Base-by-base conservation (phyloP, 2,113 vertebrate genomes). In the Grus americana region DNA sequence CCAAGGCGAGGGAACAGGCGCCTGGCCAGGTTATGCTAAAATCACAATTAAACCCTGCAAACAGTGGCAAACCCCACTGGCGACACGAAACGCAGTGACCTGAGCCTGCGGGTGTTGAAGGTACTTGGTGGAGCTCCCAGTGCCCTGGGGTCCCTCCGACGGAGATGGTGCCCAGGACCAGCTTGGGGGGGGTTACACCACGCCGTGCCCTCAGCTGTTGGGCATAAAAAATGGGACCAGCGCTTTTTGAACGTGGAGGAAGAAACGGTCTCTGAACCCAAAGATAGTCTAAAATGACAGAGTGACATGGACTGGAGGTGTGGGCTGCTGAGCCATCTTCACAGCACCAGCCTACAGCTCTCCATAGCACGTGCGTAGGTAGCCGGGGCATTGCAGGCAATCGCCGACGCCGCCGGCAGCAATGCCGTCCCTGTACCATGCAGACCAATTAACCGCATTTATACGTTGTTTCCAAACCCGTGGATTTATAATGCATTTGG, bases 351-450 rank as follows among this genome's bases (percentile, higher is more conserved):
- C 11, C 63, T 8, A 2, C 2, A 1, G 27, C 24, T 57, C 14
- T 26, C 40, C 20, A 1, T 4, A 70, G 27, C 52, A 58, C 1
- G 0, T 34, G 23, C 10, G 52, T 5, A 16, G 22, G 46, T 5
- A 55, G 9, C 30, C 23, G n/a, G 66, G 17, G 19, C 20, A 5
- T 3, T 5, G 8, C 61, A 63, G 44, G 29, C 23, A 6, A 7
- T 5, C 52, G 6, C 23, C 2, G 13, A 11, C 12, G 6, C 26
- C 42, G 24, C 5, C 81, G 42, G 5, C 29, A 58, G 26, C 49
- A 29, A 1, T 1, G 0, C 15, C 4, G 1, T 14, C 38, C 42
- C 24, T 7, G 11, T 2, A 27, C 22, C 42, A 6, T 1, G 6
- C 40, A 18, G 27, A 19, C 52, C 62, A 24, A 23, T 19, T 9